A percentile compares a stretch with the other conserved stretches of the same genome.
phyloP scores from a whole-genome alignment of 2,113 vertebrate genomes.

The Equus quagga region DNA sequence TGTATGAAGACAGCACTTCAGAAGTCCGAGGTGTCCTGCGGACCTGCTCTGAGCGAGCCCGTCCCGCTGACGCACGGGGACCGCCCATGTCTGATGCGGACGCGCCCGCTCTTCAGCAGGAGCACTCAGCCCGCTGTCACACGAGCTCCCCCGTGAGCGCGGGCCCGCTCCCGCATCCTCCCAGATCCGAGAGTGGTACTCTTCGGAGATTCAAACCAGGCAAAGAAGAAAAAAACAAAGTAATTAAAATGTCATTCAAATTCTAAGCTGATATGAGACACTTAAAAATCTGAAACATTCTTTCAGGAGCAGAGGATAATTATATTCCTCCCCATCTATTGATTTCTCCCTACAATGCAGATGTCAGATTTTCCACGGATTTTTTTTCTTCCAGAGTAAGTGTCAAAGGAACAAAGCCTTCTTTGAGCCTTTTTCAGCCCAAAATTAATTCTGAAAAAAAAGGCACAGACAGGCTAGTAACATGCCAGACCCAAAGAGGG shows the following conservation, averaged over 20 bases:
- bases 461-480: conserved; percentile 78
- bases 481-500: conserved; percentile 64
- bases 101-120: background rate
- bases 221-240: conserved; percentile 75
- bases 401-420: conserved; percentile 88
- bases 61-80: background rate
- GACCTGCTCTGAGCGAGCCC: too few relatives aligned
- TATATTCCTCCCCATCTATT: conserved; percentile 87
- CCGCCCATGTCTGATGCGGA: background rate
- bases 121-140: background rate
- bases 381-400: conserved; percentile 80
- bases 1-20: accelerated
- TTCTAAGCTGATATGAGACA: conserved; percentile 84
- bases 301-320: conserved; percentile 86
- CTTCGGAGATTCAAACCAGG: conserved; percentile 82
- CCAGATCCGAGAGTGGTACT: conserved; percentile 40
- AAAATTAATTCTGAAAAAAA: conserved; percentile 86
- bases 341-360: conserved; percentile 85
- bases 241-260: conserved; percentile 89
- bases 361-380: conserved; percentile 87
- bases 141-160: background rate
- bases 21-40: background rate
- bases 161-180: background rate
- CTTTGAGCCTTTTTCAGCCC: conserved; percentile 88
- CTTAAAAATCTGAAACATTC: conserved; percentile 84